Conservation (phyloP, 2,797 vertebrate genomes). For the Siniperca obscura region DNA sequence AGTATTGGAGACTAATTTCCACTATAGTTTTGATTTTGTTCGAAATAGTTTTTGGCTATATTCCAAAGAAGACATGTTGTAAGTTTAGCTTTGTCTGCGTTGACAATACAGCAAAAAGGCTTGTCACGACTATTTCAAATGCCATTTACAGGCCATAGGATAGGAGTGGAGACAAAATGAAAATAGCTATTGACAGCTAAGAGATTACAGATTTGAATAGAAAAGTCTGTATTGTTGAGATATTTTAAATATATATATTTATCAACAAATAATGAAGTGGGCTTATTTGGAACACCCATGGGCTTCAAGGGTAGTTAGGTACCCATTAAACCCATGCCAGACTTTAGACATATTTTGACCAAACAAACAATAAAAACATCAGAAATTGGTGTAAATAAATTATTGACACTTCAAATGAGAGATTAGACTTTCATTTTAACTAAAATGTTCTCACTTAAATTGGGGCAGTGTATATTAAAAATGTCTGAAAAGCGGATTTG, state of each 20-base stretch:
- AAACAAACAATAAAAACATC: too few relatives aligned
- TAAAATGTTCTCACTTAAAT: too few relatives aligned
- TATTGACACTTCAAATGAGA: too few relatives aligned
- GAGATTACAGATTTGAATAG: not conserved
- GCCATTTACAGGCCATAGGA: not conserved
- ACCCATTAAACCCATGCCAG: too few relatives aligned
- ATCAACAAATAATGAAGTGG: not conserved
- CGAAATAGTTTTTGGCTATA: not conserved
- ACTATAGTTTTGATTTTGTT: not conserved
- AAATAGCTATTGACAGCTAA: not conserved
- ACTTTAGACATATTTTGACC: too few relatives aligned
- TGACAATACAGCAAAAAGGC: not conserved
- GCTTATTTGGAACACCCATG: not conserved
- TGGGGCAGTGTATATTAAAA: too few relatives aligned
- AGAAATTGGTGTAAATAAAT: too few relatives aligned
- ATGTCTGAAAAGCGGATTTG: too few relatives aligned
- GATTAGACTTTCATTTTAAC: too few relatives aligned
- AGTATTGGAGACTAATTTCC: not conserved
- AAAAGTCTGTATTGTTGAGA: not conserved
- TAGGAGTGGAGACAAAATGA: not conserved
- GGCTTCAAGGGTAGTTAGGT: not conserved
- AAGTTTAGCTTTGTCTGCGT: not conserved
- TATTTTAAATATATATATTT: not conserved
- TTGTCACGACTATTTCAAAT: not conserved
- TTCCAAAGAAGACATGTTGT: not conserved